phyloP scores from a whole-genome alignment of 2,797 vertebrate genomes.

The Xerus rutilus region DNA sequence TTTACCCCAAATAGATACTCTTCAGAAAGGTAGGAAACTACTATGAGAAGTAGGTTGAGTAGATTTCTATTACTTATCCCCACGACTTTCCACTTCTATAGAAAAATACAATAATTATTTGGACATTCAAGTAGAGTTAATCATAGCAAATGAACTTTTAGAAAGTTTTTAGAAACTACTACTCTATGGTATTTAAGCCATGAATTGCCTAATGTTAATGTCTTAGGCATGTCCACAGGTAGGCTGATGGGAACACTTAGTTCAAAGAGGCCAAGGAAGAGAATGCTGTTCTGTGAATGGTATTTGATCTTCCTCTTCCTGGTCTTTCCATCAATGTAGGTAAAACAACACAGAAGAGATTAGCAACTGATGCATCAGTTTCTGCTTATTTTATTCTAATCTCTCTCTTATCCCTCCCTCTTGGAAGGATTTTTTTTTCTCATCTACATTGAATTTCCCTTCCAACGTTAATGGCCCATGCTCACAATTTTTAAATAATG shows the following conservation, averaged over 20 bases:
- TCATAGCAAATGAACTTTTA: background rate
- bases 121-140: background rate
- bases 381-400: slow-evolving; percentile 46
- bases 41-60: background rate
- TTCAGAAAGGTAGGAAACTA: background rate
- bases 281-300: rapidly evolving
- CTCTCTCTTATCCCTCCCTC: slow-evolving; percentile 1
- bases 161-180: background rate
- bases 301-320: background rate
- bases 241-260: background rate
- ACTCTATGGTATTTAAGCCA: background rate
- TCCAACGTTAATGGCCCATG: slow-evolving; percentile 63
- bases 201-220: background rate
- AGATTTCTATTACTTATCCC: background rate
- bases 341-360: background rate
- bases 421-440: slow-evolving; percentile 21
- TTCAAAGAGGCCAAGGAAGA: background rate
- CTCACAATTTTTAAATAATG: slow-evolving; percentile 56
- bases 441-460: slow-evolving; percentile 61
- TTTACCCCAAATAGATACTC: background rate
- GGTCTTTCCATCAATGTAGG: background rate
- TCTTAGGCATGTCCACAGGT: background rate
- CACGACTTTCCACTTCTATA: background rate
- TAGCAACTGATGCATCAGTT: background rate
- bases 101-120: background rate